Percentiles rank a stretch among this genome's conserved stretches.
Evolutionary conservation across 2,888 invertebrate genomes (phyloP).

Genomic region (Pteria penguin): DNA sequence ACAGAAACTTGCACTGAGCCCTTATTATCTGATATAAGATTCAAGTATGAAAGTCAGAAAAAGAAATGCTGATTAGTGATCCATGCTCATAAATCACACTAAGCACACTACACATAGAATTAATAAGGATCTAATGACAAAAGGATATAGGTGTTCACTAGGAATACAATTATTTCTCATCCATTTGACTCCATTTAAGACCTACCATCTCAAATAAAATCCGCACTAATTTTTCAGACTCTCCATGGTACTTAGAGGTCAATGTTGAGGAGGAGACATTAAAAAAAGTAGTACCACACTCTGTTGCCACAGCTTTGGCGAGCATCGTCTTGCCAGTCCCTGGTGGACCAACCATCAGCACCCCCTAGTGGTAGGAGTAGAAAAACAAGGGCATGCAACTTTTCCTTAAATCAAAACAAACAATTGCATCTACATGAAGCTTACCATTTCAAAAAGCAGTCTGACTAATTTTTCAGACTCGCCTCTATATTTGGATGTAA

Average conservation of each 20-base stretch:
- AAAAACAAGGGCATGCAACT: slow-evolving; percentile 53
- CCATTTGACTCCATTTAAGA: slow-evolving; percentile 23
- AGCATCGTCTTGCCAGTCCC: slow-evolving; percentile 82
- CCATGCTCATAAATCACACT: no score
- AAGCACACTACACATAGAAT: no score
- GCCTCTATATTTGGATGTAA: slow-evolving; percentile 99
- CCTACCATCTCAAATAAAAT: slow-evolving; percentile 96
- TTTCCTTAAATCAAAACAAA: not conserved
- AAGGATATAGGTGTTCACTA: no score
- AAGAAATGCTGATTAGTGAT: no score
- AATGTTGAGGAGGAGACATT: slow-evolving; percentile 96
- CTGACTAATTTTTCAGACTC: slow-evolving; percentile 99
- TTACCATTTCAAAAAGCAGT: slow-evolving; percentile 96
- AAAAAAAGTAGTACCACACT: slow-evolving; percentile 82
- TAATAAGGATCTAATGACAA: no score
- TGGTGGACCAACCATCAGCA: slow-evolving; percentile 80
- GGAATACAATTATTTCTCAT: no score
- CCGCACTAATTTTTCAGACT: slow-evolving; percentile 97
- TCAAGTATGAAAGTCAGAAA: no score
- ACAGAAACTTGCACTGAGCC: no score
- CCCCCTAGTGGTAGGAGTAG: slow-evolving; percentile 68
- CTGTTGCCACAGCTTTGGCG: slow-evolving; percentile 82
- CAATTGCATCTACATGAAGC: slow-evolving; percentile 33
- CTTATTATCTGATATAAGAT: no score
- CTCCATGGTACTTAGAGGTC: slow-evolving; percentile 97